Evolutionary conservation across 2,113 vertebrate genomes (phyloP).

Genomic region (Cariama cristata): DNA sequence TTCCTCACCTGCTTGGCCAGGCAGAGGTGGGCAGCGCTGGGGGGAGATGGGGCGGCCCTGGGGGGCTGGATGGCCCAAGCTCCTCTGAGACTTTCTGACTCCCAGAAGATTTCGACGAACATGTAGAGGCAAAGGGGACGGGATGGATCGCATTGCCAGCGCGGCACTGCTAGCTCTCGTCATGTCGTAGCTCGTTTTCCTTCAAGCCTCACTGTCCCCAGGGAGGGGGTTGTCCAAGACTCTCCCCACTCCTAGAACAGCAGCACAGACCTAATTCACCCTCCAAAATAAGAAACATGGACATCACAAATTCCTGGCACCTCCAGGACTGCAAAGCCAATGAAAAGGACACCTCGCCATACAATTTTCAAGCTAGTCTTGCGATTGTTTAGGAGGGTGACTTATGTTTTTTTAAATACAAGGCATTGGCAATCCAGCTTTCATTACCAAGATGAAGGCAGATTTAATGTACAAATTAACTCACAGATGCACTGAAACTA

Average conservation of each 20-base stretch:
- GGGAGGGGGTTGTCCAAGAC: background rate
- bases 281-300: background rate
- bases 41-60: background rate
- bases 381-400: background rate
- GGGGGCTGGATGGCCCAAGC: background rate
- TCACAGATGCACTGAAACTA: background rate
- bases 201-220: background rate
- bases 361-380: background rate
- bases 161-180: background rate
- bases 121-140: background rate
- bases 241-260: background rate
- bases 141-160: background rate
- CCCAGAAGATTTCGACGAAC: background rate
- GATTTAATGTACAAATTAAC: slow-evolving; percentile 24
- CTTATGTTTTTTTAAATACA: background rate
- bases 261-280: background rate
- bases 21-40: background rate
- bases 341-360: background rate
- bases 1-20: background rate
- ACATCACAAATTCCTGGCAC: background rate
- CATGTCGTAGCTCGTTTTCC: background rate
- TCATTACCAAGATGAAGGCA: slow-evolving; percentile 16
- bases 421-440: background rate
- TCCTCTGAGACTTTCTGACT: background rate
- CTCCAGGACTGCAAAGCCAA: background rate